A percentile compares a stretch with the other conserved stretches of the same genome.
Conservation (phyloP, 2,113 vertebrate genomes). For the Sceloporus undulatus region DNA sequence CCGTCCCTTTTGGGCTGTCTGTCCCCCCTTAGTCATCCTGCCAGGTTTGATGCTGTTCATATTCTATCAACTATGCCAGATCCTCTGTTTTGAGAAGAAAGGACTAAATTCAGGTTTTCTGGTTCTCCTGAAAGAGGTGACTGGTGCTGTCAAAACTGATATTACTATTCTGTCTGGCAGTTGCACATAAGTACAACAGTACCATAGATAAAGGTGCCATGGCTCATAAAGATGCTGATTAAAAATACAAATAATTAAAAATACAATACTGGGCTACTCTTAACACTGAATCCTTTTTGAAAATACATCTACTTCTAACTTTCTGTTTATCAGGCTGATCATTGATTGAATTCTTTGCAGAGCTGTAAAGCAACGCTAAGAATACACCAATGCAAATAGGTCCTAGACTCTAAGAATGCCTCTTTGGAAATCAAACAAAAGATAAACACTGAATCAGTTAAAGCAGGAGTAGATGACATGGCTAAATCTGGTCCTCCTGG, state of each 20-base stretch:
- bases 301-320: neutral
- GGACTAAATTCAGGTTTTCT: neutral
- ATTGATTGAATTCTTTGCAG: neutral
- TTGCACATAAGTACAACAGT: neutral
- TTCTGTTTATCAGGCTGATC: neutral
- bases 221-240: too few species aligned
- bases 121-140: neutral
- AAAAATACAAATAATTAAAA: neutral
- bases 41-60: too few species aligned
- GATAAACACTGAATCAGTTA: neutral
- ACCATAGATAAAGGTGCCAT: too few species aligned
- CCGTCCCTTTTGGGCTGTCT: too few species aligned
- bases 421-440: neutral
- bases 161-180: neutral
- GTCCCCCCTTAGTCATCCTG: neutral
- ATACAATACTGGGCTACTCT: neutral
- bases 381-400: neutral
- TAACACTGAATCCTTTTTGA: neutral
- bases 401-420: too few species aligned
- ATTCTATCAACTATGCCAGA: neutral
- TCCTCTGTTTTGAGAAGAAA: too few species aligned
- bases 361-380: neutral
- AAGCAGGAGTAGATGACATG: neutral
- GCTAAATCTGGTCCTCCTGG: too few species aligned
- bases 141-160: neutral